Conservation (phyloP, 2,888 invertebrate genomes). For the Lepidochitona cinerea region DNA sequence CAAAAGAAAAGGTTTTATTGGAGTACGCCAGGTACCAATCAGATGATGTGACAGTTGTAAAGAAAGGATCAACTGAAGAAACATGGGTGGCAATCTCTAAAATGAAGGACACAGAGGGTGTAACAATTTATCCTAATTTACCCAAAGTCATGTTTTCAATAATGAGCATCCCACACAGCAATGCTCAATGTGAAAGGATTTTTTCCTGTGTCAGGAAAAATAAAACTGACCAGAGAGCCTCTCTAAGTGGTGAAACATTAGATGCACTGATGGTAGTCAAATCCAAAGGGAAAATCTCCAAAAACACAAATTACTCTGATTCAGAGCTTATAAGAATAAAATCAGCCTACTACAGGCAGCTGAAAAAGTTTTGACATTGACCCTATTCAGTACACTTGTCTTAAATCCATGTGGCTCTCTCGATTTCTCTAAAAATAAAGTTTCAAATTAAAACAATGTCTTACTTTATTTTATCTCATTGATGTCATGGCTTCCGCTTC, state of each 20-base stretch:
- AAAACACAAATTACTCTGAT: not conserved
- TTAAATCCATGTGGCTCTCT: not conserved
- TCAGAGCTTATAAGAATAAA: not conserved
- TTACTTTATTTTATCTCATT: too few species aligned
- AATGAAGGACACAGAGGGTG: conserved; percentile 22
- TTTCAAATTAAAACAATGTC: too few species aligned
- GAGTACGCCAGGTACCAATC: conserved; percentile 27
- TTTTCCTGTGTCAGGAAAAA: conserved; percentile 36
- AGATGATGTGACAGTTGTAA: not conserved
- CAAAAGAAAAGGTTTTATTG: conserved; percentile 13
- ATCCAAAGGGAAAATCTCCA: not conserved
- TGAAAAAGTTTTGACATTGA: too few species aligned
- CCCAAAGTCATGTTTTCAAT: conserved; percentile 28
- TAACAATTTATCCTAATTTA: conserved; percentile 16
- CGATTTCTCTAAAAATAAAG: too few species aligned
- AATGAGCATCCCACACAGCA: conserved; percentile 36
- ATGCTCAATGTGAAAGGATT: conserved; percentile 35
- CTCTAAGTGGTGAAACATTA: conserved; percentile 20
- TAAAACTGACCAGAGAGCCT: conserved; percentile 29
- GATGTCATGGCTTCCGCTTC: too few species aligned
- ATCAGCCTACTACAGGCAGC: not conserved
- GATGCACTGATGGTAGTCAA: conserved; percentile 28
- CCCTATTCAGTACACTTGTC: not conserved
- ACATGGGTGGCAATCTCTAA: conserved; percentile 21
- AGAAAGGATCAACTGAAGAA: conserved; percentile 22